phyloP scores from a whole-genome alignment of 2,797 vertebrate genomes.

The Semotilus atromaculatus region DNA sequence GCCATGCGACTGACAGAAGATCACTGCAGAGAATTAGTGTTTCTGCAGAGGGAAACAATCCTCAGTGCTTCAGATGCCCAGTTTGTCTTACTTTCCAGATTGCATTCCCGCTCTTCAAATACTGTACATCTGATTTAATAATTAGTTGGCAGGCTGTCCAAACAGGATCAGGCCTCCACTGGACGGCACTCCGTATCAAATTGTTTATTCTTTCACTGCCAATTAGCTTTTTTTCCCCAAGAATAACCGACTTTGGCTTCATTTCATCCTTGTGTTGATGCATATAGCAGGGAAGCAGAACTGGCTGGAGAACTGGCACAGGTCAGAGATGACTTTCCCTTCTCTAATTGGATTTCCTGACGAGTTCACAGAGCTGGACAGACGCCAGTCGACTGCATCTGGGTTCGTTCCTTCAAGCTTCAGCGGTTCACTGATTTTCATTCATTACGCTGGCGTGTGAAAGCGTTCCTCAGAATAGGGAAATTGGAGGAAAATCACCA shows the following conservation, averaged over 20 bases:
- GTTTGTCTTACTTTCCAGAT: slow-evolving; percentile 16
- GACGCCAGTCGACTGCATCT: slow-evolving; percentile 50
- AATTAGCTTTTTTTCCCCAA: slow-evolving; percentile 41
- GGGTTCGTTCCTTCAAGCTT: slow-evolving; percentile 54
- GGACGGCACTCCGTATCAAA: slow-evolving; percentile 7
- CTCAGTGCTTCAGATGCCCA: neutral
- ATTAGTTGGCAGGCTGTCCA: slow-evolving; percentile 18
- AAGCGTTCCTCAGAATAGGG: slow-evolving; percentile 27
- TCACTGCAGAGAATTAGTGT: neutral
- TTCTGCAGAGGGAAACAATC: neutral
- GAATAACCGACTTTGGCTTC: neutral
- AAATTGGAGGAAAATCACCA: slow-evolving; percentile 26
- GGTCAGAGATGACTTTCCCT: slow-evolving; percentile 45
- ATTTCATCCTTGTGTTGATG: slow-evolving; percentile 15
- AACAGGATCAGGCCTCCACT: slow-evolving; percentile 9
- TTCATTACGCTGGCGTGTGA: slow-evolving; percentile 52
- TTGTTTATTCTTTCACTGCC: slow-evolving; percentile 41
- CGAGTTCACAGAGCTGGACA: slow-evolving; percentile 47
- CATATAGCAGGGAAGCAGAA: neutral
- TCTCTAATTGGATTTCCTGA: slow-evolving; percentile 56
- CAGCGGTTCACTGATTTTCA: slow-evolving; percentile 51
- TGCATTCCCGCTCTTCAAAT: slow-evolving; percentile 17
- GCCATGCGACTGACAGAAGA: neutral
- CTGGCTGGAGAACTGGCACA: slow-evolving; percentile 32
- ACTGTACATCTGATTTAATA: slow-evolving; percentile 40